These are phyloP conservation scores for Myotis planiceps DNA, from an alignment of 2,797 vertebrate species.

Conservation along the genomic window DNA sequence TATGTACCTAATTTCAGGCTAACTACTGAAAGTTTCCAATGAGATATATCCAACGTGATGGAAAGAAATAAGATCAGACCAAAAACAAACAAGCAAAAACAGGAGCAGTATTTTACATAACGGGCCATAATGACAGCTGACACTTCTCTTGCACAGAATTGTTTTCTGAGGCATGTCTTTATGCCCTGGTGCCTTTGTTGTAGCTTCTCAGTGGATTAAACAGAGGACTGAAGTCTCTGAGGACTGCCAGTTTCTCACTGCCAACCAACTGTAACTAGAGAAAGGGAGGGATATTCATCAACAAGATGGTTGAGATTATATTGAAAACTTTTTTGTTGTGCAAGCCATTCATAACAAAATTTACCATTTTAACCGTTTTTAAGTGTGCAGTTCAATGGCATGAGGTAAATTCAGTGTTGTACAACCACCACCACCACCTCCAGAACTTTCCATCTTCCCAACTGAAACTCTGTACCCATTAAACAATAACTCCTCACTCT, in stretches of 20 bases:
- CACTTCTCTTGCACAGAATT: background rate
- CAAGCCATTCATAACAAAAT: background rate
- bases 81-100: background rate
- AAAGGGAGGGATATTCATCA: background rate
- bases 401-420: background rate
- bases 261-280: background rate
- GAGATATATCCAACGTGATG: background rate
- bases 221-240: background rate
- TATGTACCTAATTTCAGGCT: background rate
- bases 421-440: accelerated
- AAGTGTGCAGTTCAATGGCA: background rate
- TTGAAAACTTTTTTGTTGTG: background rate
- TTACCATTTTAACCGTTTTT: background rate
- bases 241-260: conserved; percentile 17
- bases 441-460: background rate
- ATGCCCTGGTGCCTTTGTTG: background rate
- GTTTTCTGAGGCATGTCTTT: conserved; percentile 39
- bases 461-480: background rate
- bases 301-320: background rate
- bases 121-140: background rate
- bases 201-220: background rate
- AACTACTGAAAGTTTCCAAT: background rate
- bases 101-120: conserved; percentile 6
- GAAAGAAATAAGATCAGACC: conserved; percentile 13
- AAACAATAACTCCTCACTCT: background rate